These are phyloP conservation scores for Trissolcus basalis DNA, from an alignment of 1,140 invertebrate genomes.

Conservation along the genomic window DNA sequence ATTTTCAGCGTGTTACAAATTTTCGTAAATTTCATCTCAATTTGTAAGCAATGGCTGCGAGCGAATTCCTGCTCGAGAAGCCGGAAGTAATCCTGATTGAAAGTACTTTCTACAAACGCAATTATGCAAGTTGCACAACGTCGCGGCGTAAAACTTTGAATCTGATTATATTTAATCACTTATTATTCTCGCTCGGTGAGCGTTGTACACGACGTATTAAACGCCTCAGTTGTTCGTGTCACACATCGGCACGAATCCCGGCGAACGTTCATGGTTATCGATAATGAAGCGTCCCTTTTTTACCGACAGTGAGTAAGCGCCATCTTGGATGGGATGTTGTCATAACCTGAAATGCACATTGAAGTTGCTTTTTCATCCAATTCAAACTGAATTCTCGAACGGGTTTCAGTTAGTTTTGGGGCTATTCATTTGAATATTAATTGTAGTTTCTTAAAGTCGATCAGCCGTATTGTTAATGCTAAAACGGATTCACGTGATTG, in stretches of 20 bases:
- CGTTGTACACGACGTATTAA: conserved; percentile 45
- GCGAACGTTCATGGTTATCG: conserved; percentile 43
- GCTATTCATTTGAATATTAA: conserved; percentile 18
- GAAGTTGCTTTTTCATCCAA: too few species aligned
- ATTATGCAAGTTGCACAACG: conserved; percentile 3
- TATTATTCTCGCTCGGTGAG: conserved; percentile 39
- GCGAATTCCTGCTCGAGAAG: too few species aligned
- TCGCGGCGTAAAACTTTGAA: conserved; percentile 45
- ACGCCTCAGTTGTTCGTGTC: conserved; percentile 49
- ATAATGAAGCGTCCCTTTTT: conserved; percentile 33
- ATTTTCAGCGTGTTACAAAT: too few species aligned
- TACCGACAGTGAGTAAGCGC: conserved; percentile 45
- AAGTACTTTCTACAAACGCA: conserved; percentile 23
- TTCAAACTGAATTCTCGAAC: too few species aligned
- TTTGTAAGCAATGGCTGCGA: too few species aligned
- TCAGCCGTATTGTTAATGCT: conserved; percentile 17
- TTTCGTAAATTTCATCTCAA: too few species aligned
- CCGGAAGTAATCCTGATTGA: too few species aligned
- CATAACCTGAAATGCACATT: too few species aligned
- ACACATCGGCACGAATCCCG: conserved; percentile 56
- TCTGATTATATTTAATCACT: conserved; percentile 54
- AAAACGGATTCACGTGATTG: conserved; percentile 33
- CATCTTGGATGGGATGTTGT: not conserved
- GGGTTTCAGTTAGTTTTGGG: not conserved
- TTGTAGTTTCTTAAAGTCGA: conserved; percentile 21